Conservation (phyloP, 2,888 invertebrate species). For the Campoplex capitator region DNA sequence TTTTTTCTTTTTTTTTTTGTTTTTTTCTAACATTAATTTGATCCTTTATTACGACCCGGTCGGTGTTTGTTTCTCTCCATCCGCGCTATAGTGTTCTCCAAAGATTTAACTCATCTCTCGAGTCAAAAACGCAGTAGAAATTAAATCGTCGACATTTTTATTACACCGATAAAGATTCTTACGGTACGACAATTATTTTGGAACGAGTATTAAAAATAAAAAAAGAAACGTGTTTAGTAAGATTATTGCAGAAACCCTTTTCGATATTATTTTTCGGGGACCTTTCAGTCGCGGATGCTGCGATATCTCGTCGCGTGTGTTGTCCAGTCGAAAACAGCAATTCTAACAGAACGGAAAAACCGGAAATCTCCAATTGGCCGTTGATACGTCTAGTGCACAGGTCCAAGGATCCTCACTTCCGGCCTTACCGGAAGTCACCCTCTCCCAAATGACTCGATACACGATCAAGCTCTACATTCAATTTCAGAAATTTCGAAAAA, state of each 20-base stretch:
- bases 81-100: not conserved
- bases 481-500: not conserved
- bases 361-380: constrained; percentile 5
- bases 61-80: not conserved
- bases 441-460: not conserved
- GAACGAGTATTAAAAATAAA: not conserved
- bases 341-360: not conserved
- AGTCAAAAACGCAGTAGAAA: not conserved
- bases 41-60: not conserved
- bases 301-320: not conserved
- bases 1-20: not conserved
- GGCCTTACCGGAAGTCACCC: not conserved
- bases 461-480: not conserved
- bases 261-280: not conserved
- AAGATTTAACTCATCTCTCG: not conserved
- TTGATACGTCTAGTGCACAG: not conserved
- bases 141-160: not conserved
- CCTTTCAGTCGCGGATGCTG: not conserved
- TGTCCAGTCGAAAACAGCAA: not conserved
- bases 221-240: too few relatives aligned
- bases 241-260: not conserved
- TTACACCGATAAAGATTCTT: not conserved
- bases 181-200: not conserved
- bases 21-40: not conserved
- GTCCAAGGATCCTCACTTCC: not conserved